These are phyloP conservation scores for Norana najaformis DNA, from an alignment of 2,888 invertebrate species.

Conservation along the genomic window DNA sequence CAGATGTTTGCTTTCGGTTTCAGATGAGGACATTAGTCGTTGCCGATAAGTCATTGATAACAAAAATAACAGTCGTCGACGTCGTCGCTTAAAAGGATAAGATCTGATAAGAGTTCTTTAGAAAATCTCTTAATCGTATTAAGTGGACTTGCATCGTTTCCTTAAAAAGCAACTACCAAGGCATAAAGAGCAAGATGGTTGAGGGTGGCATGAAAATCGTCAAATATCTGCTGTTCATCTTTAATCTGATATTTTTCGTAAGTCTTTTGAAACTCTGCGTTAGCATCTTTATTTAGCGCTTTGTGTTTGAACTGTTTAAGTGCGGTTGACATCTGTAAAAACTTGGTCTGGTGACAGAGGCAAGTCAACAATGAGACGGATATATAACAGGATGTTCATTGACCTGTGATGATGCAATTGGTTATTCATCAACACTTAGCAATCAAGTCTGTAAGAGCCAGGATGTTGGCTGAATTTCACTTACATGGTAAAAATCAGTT, in stretches of 20 bases:
- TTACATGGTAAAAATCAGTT: no score
- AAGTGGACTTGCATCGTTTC: not conserved
- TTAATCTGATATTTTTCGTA: slow-evolving; percentile 61
- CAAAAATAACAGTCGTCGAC: not conserved
- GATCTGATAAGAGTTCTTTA: not conserved
- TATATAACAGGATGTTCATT: not conserved
- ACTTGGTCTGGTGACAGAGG: not conserved
- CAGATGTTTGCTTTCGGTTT: not conserved
- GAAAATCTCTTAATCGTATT: not conserved
- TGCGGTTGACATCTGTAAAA: not conserved
- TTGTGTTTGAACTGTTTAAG: not conserved
- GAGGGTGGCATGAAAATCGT: slow-evolving; percentile 61
- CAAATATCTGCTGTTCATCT: slow-evolving; percentile 55
- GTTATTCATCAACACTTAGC: no score
- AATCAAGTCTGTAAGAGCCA: no score
- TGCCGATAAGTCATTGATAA: no score
- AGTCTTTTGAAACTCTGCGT: slow-evolving; percentile 47
- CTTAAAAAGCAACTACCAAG: not conserved
- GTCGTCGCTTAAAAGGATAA: not conserved
- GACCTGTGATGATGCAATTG: no score
- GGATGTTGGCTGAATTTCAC: no score
- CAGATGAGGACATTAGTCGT: no score
- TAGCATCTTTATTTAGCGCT: not conserved
- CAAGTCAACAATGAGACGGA: not conserved
- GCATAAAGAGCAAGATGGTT: slow-evolving; percentile 51